Conservation (phyloP, 2,113 vertebrate species). For the Dromaius novaehollandiae region DNA sequence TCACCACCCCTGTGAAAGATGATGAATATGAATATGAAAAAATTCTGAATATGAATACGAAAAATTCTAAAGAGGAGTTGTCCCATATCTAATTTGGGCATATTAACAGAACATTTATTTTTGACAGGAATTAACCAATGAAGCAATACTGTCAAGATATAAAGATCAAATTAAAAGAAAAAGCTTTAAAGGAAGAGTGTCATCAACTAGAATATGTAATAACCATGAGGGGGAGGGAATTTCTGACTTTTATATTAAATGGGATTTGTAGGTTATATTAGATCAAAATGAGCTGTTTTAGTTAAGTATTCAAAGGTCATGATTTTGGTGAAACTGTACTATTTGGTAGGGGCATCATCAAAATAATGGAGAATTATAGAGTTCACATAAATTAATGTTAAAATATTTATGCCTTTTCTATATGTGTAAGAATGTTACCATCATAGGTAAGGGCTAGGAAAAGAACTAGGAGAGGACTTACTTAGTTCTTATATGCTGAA, state of each 20-base stretch:
- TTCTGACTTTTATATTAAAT: not conserved
- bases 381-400: not conserved
- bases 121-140: not conserved
- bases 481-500: not conserved
- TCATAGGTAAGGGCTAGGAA: not conserved
- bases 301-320: not conserved
- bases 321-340: not conserved
- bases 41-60: not conserved
- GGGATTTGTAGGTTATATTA: not conserved
- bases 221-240: not conserved
- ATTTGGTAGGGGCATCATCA: not conserved
- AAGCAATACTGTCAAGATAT: not conserved
- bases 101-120: not conserved
- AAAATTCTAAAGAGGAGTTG: conserved; percentile 3
- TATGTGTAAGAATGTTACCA: not conserved
- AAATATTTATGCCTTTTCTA: not conserved
- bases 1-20: not conserved
- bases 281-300: not conserved
- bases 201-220: not conserved
- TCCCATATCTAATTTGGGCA: not conserved
- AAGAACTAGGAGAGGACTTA: not conserved
- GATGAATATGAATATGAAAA: too few relatives aligned
- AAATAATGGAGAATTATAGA: not conserved
- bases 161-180: not conserved
- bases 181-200: not conserved